Base-by-base conservation (phyloP, 2,113 vertebrate species). In the Catagonus wagneri region DNA sequence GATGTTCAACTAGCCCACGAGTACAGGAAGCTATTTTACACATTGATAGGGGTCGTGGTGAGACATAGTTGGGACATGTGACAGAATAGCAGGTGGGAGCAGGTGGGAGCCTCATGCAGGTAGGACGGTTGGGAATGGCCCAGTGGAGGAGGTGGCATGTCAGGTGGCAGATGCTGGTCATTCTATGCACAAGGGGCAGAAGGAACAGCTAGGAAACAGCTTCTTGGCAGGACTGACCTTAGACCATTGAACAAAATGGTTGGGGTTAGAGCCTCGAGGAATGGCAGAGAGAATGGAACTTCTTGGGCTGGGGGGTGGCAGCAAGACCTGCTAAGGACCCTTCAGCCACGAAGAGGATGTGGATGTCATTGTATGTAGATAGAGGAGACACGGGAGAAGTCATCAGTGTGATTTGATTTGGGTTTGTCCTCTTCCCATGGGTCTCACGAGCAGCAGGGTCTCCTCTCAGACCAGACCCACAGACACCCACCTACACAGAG, bases 401-500 rank as follows among this genome's bases (percentile, higher is more conserved):
- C 7, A 0, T 15, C 20, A 7, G 0, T 0, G 1, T 61, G 58
- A n/a, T 22, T 0, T 27, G 19, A 36, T n/a, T 25, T 32, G 58
- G 71, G 7, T 14, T 71, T 11, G 66, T 71, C 32, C 58, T 60
- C 74, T 78, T 71, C 34, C 15, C n/a, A 20, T 16, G 22, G 15
- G 13, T 6, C 60, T 84, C 11, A 11, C 15, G n/a, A 52, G 34
- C 32, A 79, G 54, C 32, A 52, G 32, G 25, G 32, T 79, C 76
- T 7, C n/a, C 10, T 54, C 58, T 23, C 10, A 56, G 23, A 36
- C 17, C 58, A 84, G 32, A 50, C 12, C 54, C 29, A 19, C 39
- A 58, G 68, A 72, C 32, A 61, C 14, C 11, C 50, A 86, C 16
- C 3, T 1, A 10, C 16, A 54, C 0, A 3, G 32, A 83, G 23